phyloP scores from a whole-genome alignment of 2,888 invertebrate genomes.

The Punctoribates punctum region DNA sequence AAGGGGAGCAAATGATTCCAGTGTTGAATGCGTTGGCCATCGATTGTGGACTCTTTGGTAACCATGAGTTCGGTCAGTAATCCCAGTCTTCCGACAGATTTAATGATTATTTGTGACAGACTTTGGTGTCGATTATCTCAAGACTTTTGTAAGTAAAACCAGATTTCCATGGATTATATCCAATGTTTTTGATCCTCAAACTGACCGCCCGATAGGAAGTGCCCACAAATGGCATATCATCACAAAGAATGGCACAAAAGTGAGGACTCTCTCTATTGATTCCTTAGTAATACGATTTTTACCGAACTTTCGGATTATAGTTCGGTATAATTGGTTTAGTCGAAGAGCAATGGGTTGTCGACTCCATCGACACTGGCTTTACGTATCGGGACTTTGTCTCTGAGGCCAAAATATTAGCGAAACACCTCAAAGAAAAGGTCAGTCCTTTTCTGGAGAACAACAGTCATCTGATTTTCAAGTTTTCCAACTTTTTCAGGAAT shows the following conservation, averaged over 20 bases:
- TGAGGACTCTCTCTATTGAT: too few relatives aligned
- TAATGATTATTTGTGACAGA: constrained; percentile 59
- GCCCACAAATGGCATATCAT: constrained; percentile 76
- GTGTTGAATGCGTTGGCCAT: constrained; percentile 77
- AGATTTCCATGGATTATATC: constrained; percentile 89
- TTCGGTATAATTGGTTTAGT: constrained; percentile 60
- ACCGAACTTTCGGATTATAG: constrained; percentile 53
- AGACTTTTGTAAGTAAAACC: constrained; percentile 70
- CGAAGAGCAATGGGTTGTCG: constrained; percentile 80
- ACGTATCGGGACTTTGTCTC: constrained; percentile 73
- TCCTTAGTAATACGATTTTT: too few relatives aligned
- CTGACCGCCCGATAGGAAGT: constrained; percentile 74
- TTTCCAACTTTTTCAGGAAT: too few relatives aligned
- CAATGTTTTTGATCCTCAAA: constrained; percentile 84
- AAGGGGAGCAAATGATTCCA: constrained; percentile 89
- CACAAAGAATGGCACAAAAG: constrained; percentile 69
- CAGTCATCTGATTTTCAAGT: too few relatives aligned
- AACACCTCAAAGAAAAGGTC: constrained; percentile 61
- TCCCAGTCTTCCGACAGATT: too few relatives aligned
- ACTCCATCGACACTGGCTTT: constrained; percentile 57
- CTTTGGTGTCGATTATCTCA: constrained; percentile 80
- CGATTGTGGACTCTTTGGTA: constrained; percentile 83
- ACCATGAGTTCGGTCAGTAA: constrained; percentile 82
- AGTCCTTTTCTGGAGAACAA: neutral
- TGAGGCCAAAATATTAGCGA: constrained; percentile 69